Evolutionary conservation across 2,888 invertebrate species (phyloP), one percentile per base, ranked within the genome.

Genomic region (Sialis fuliginosa): DNA sequence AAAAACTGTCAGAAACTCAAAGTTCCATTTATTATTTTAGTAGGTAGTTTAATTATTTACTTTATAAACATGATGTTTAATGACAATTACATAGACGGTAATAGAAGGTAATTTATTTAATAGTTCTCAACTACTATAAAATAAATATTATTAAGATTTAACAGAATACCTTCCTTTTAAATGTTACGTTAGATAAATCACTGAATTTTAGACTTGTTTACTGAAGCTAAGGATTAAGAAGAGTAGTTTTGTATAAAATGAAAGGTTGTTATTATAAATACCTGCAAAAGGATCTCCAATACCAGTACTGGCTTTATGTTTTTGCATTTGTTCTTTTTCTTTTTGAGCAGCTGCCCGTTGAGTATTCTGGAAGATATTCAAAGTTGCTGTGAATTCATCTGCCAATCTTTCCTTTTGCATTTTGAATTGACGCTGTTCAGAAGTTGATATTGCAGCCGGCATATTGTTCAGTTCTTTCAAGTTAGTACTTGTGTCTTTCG

Each of bases 281-380:
- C 72, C 64, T 30, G 72, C 67, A 59, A 75, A 77, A 1, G 75
- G 73, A 53, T 75, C 75, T 0, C 69, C 68, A 33, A 73, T 58
- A 49, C 68, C 70, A 22, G 65, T 68, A 57, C 76, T 77, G 1
- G 80, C 79, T 58, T 81, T 81, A 34, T 77, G 79, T 61, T 80
- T 80, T 55, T 80, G 77, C 12, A 93, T 77, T 62, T 89, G 87
- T 55, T 88, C 92, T 59, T 87, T 89, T 56, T 92, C 91, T 62
- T 91, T 92, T 56, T 85, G 79, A 6, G 91, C 90, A 5, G 91
- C 90, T 58, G 79, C 75, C 55, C 86, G 75, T 69, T 95, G 95
- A 10, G 83, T 81, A 30, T 76, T 72, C 77, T 93, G 84, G 64
- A 95, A 93, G 55, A 82, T 79, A 62, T 90, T 92, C 51, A 96